These are phyloP conservation scores for Mythimna pallens DNA, from an alignment of 2,888 invertebrate genomes.

Conservation along the genomic window DNA sequence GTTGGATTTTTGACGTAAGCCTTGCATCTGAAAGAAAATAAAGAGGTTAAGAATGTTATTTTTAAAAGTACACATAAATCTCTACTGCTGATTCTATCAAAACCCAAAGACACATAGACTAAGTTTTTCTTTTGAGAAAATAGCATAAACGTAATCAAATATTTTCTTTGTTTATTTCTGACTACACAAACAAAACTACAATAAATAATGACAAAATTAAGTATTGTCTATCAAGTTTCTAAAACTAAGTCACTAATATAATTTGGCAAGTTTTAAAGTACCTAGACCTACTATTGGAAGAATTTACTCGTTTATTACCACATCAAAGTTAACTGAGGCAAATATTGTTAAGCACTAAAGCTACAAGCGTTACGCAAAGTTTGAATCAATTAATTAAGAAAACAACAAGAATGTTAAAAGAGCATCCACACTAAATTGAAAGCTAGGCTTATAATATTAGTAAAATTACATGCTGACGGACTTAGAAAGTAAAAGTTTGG, in stretches of 20 bases:
- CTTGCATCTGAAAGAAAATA: conserved; percentile 83
- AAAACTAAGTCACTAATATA: neutral
- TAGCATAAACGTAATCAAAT: neutral
- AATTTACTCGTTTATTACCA: neutral
- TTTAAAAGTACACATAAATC: neutral
- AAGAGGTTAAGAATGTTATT: neutral
- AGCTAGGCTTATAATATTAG: neutral
- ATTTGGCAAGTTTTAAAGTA: neutral
- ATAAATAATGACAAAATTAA: neutral
- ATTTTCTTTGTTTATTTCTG: neutral
- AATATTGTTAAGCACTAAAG: conserved; percentile 13
- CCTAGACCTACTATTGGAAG: neutral
- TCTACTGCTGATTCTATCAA: neutral
- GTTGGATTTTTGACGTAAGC: conserved; percentile 88
- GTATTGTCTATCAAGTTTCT: neutral
- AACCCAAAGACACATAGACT: neutral
- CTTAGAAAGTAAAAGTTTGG: neutral
- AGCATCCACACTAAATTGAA: conserved; percentile 19
- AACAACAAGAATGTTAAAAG: conserved; percentile 20
- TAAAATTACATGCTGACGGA: conserved; percentile 25
- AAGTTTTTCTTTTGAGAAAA: neutral
- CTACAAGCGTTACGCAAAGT: conserved; percentile 26
- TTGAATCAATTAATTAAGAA: conserved; percentile 11
- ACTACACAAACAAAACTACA: neutral
- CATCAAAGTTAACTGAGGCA: conserved; percentile 1